Evolutionary conservation across 2,113 vertebrate genomes (phyloP).

Genomic region (Lathamus discolor): DNA sequence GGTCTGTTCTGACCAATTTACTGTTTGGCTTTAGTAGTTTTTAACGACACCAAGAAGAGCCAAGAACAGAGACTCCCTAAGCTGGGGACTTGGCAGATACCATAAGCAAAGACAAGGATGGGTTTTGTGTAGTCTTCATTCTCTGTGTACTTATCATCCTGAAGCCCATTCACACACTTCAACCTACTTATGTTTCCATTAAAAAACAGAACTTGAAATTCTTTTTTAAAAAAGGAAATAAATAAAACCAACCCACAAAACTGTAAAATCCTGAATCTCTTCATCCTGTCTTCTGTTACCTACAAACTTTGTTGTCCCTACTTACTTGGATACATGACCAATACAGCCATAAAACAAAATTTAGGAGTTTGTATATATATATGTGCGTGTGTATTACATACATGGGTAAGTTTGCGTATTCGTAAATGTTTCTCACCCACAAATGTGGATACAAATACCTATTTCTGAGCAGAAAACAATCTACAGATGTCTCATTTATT

Average conservation of each 20-base stretch:
- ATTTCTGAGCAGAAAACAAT: neutral
- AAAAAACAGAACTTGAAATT: neutral
- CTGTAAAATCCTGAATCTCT: neutral
- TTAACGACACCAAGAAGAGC: neutral
- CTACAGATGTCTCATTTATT: neutral
- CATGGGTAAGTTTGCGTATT: neutral
- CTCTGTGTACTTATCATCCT: neutral
- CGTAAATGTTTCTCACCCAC: neutral
- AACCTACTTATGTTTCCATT: neutral
- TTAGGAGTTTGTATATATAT: neutral
- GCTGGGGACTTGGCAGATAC: neutral
- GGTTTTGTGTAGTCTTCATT: neutral
- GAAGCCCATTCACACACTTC: neutral
- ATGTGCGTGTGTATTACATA: neutral
- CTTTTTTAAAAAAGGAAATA: neutral
- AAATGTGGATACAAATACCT: neutral
- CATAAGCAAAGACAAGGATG: neutral
- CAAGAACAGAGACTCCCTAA: neutral
- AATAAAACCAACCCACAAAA: neutral
- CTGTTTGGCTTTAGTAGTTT: neutral
- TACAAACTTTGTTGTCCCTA: neutral
- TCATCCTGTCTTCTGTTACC: neutral
- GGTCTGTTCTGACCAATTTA: neutral
- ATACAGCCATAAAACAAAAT: neutral
- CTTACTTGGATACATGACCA: rapidly evolving